These are phyloP conservation scores for Nezara viridula DNA, from an alignment of 2,888 invertebrate genomes.

Conservation along the genomic window DNA sequence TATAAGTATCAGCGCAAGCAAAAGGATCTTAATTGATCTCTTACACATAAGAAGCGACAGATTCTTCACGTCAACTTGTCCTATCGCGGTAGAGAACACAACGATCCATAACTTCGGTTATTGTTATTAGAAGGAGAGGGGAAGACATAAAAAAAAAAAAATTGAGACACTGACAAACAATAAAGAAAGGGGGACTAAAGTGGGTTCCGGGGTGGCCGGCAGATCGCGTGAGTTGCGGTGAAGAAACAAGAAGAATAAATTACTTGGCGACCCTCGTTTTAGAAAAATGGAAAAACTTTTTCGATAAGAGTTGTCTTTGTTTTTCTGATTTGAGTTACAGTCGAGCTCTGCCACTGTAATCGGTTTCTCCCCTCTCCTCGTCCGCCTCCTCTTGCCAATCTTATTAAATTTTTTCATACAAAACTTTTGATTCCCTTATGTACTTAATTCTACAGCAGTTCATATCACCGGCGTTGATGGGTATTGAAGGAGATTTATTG, in stretches of 20 bases:
- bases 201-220: conserved; percentile 47
- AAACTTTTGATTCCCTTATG: background rate
- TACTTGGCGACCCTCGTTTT: conserved; percentile 51
- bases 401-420: conserved; percentile 43
- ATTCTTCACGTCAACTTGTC: background rate
- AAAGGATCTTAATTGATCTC: background rate
- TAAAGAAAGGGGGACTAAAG: conserved; percentile 27
- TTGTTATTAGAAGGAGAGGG: conserved; percentile 18
- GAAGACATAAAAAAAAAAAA: conserved; percentile 20
- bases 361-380: conserved; percentile 6
- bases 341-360: conserved; percentile 31
- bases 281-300: conserved; percentile 60
- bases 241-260: conserved; percentile 54
- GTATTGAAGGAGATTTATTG: background rate
- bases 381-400: background rate
- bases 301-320: conserved; percentile 60
- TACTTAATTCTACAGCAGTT: background rate
- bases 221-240: conserved; percentile 51
- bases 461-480: background rate
- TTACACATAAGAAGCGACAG: background rate
- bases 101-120: background rate
- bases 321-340: conserved; percentile 60
- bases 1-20: background rate
- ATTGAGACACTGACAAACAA: conserved; percentile 43
- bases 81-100: background rate